Evolutionary conservation across 2,888 invertebrate species (phyloP).

Genomic region (Choristoneura rosaceana): DNA sequence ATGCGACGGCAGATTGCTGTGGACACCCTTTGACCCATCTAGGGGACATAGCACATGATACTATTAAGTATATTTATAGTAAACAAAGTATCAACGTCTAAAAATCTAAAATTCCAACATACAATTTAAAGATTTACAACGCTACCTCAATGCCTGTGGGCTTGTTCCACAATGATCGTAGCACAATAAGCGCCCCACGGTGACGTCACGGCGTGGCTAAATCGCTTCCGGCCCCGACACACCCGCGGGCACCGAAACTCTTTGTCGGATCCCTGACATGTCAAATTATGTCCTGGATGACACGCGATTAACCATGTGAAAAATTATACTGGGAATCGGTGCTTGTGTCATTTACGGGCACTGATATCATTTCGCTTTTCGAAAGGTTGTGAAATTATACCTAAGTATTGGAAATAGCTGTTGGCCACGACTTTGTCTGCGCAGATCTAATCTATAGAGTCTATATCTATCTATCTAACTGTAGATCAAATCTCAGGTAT

Average conservation of each 20-base stretch:
- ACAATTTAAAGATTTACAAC: conserved; percentile 18
- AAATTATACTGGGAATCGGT: conserved; percentile 48
- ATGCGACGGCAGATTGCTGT: too few species aligned
- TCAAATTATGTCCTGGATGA: conserved; percentile 69
- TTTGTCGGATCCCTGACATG: conserved; percentile 70
- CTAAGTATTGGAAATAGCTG: background rate
- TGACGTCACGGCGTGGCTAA: conserved; percentile 79
- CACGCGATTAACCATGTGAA: conserved; percentile 70
- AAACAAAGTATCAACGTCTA: background rate
- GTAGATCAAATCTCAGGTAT: background rate
- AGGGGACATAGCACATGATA: too few species aligned
- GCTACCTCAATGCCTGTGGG: conserved; percentile 36
- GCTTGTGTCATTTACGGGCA: conserved; percentile 1
- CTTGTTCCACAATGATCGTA: conserved; percentile 34
- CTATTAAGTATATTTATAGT: too few species aligned
- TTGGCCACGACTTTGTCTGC: too few species aligned
- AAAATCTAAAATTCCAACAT: background rate
- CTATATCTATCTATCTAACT: too few species aligned
- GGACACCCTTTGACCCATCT: too few species aligned
- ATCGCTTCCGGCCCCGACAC: conserved; percentile 82
- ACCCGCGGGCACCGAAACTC: conserved; percentile 74
- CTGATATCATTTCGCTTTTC: background rate
- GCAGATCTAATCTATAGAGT: too few species aligned
- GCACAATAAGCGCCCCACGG: conserved; percentile 55
- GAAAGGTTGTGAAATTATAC: background rate